phyloP scores from a whole-genome alignment of 2,888 invertebrate species.

The Aproaerema taeniolella region DNA sequence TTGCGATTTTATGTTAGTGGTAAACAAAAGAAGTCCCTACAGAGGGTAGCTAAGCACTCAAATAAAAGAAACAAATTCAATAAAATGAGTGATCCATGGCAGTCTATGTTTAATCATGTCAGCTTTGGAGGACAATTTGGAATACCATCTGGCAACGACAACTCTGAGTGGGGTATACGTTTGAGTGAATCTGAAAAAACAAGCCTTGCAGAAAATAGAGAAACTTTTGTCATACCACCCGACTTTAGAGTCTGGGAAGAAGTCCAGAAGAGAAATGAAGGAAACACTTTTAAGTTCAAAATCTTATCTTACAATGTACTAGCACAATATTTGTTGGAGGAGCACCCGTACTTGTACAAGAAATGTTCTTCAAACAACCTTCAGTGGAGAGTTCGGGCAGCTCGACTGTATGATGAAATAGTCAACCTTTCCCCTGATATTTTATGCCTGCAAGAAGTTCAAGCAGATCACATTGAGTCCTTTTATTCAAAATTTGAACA shows the following conservation, averaged over 20 bases:
- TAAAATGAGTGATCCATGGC: constrained; percentile 53
- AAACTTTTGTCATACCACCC: constrained; percentile 29
- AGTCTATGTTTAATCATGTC: constrained; percentile 41
- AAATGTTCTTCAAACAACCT: constrained; percentile 77
- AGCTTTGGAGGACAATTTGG: constrained; percentile 52
- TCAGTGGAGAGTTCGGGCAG: constrained; percentile 82
- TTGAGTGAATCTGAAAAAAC: constrained; percentile 26
- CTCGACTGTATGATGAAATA: constrained; percentile 67
- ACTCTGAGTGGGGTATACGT: too few relatives aligned
- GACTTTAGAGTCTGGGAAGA: constrained; percentile 55
- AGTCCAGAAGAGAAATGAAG: constrained; percentile 34
- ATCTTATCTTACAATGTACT: constrained; percentile 93
- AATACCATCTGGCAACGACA: too few relatives aligned
- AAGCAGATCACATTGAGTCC: constrained; percentile 82
- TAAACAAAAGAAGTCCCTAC: constrained; percentile 39
- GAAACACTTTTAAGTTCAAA: constrained; percentile 74
- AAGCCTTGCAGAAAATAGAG: constrained; percentile 19
- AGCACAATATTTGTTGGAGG: constrained; percentile 87
- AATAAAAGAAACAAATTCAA: constrained; percentile 34
- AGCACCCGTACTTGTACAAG: constrained; percentile 85
- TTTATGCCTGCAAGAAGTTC: constrained; percentile 94
- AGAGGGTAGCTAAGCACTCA: constrained; percentile 34
- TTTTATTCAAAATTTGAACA: constrained; percentile 75
- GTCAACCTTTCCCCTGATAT: constrained; percentile 74
- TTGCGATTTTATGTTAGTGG: constrained; percentile 28